These are phyloP conservation scores for Balaenoptera acutorostrata DNA, from an alignment of 2,113 vertebrate genomes.

Conservation along the genomic window DNA sequence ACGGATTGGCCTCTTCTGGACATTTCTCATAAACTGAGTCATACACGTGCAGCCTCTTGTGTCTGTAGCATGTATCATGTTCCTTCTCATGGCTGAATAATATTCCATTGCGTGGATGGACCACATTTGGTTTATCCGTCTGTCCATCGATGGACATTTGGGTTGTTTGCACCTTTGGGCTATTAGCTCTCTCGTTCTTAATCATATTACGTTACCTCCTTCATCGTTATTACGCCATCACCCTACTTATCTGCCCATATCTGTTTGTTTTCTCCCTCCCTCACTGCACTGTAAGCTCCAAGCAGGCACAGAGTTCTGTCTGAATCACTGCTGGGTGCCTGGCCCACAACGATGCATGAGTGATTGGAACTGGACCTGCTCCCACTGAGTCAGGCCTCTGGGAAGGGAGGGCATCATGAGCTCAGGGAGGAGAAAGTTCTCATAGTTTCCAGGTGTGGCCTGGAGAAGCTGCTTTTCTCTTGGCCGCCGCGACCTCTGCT, in stretches of 20 bases:
- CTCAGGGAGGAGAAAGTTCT: neutral
- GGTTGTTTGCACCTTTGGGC: neutral
- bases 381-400: neutral
- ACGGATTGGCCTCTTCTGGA: neutral
- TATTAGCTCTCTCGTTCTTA: neutral
- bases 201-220: neutral
- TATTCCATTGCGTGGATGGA: neutral
- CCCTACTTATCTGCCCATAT: neutral
- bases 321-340: neutral
- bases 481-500: neutral
- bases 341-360: neutral
- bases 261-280: neutral
- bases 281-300: too few species aligned
- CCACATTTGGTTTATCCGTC: too few species aligned
- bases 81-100: neutral
- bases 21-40: neutral
- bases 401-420: neutral
- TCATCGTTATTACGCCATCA: fast-evolving
- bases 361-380: neutral
- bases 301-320: neutral
- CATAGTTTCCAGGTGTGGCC: neutral
- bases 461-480: fast-evolving
- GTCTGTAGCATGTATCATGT: neutral
- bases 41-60: fast-evolving
- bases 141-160: neutral